These are phyloP conservation scores for Drosophila dives DNA, from an alignment of 2,888 invertebrate genomes.

Conservation along the genomic window DNA sequence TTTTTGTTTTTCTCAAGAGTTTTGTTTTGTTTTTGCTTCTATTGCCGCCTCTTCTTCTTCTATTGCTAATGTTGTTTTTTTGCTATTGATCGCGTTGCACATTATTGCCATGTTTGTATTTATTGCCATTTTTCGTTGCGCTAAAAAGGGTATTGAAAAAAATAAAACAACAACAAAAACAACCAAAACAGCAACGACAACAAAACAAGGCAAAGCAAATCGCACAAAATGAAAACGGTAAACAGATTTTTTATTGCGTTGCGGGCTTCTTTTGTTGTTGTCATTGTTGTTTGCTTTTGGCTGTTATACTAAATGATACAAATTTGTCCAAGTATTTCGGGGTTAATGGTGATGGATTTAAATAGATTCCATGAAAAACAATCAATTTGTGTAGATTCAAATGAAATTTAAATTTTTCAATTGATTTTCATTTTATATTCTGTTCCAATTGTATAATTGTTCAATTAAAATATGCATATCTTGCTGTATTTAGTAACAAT, in stretches of 20 bases:
- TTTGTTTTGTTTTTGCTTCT: conserved; percentile 48
- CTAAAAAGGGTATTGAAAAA: conserved; percentile 42
- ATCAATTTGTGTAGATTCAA: not conserved
- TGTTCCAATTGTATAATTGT: fast-evolving
- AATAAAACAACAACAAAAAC: not conserved
- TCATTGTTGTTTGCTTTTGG: conserved; percentile 1
- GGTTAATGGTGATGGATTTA: not conserved
- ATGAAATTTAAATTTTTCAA: not conserved
- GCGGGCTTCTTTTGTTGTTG: conserved; percentile 21
- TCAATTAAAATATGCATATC: not conserved
- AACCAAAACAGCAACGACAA: conserved; percentile 22
- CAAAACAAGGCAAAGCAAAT: conserved; percentile 13
- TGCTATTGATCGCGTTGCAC: conserved; percentile 71
- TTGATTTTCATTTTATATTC: not conserved
- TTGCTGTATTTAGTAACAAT: not conserved
- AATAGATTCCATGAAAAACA: not conserved
- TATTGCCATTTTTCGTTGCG: conserved; percentile 75
- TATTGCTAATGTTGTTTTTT: conserved; percentile 25
- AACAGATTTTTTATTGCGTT: conserved; percentile 70
- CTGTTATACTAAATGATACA: conserved; percentile 10
- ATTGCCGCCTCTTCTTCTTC: conserved; percentile 1
- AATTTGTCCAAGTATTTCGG: not conserved
- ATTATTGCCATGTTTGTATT: conserved; percentile 77
- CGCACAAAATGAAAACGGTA: conserved; percentile 23
- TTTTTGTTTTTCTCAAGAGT: conserved; percentile 42